A percentile compares a stretch with the other conserved stretches of the same genome.
phyloP scores from a whole-genome alignment of 2,797 vertebrate species.

The Arnoldichthys spilopterus region DNA sequence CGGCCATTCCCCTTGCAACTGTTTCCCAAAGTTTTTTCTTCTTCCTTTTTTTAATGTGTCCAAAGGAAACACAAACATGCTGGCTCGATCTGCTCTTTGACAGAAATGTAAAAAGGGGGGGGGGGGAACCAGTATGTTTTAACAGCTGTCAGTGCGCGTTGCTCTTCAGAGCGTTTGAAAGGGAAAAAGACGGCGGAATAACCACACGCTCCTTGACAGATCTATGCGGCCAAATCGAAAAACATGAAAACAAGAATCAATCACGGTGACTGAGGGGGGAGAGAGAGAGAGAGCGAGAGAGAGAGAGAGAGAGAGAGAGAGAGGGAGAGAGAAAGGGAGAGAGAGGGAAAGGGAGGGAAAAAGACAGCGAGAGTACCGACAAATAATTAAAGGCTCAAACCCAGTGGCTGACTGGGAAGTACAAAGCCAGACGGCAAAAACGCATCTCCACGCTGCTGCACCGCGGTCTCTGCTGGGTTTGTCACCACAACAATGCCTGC shows the following conservation, averaged over 20 bases:
- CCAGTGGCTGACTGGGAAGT: constrained; percentile 49
- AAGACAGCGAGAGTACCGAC: constrained; percentile 36
- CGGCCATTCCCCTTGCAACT: constrained; percentile 44
- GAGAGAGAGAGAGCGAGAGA: constrained; percentile 6
- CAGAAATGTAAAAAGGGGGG: constrained; percentile 49
- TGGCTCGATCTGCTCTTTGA: constrained; percentile 62
- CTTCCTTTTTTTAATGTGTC: constrained; percentile 51
- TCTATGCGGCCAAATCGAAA: constrained; percentile 56
- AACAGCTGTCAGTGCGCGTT: constrained; percentile 66
- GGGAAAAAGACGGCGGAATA: constrained; percentile 58
- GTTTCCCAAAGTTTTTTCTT: constrained; percentile 52
- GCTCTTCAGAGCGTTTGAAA: constrained; percentile 60
- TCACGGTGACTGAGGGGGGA: constrained; percentile 48
- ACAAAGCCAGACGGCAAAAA: constrained; percentile 53
- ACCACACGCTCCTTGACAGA: constrained; percentile 57
- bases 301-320: constrained; percentile 27
- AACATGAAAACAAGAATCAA: constrained; percentile 63
- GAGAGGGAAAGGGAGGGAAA: constrained; percentile 41
- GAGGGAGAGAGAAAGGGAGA: constrained; percentile 25
- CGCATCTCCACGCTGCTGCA: constrained; percentile 38
- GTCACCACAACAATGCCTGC: constrained; percentile 35
- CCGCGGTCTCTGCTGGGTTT: constrained; percentile 31
- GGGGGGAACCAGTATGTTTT: constrained; percentile 57
- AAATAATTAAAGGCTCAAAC: constrained; percentile 63
- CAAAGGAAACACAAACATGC: constrained; percentile 62